phyloP scores from a whole-genome alignment of 2,888 invertebrate species.

The Odontothrips loti region DNA sequence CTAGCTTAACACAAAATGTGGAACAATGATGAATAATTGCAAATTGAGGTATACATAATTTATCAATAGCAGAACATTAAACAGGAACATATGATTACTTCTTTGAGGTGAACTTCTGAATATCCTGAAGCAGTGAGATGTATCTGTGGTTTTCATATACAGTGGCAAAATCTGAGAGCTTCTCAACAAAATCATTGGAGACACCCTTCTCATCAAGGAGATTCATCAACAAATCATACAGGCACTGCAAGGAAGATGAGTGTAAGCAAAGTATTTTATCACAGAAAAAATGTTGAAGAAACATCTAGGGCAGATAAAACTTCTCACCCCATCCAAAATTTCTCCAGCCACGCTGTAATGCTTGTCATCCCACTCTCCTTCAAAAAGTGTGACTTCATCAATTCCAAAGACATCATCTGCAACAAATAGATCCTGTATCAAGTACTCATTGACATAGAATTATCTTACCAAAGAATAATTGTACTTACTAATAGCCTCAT shows the following conservation, averaged over 20 bases:
- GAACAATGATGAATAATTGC: conserved; percentile 16
- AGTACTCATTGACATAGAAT: conserved; percentile 38
- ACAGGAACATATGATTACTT: conserved; percentile 44
- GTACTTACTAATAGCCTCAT: not conserved
- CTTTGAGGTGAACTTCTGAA: conserved; percentile 78
- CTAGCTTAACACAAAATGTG: conserved; percentile 21
- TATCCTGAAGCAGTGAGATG: conserved; percentile 77
- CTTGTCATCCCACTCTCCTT: conserved; percentile 83
- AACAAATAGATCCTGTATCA: conserved; percentile 41
- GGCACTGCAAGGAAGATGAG: conserved; percentile 58
- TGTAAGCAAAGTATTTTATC: conserved; percentile 31
- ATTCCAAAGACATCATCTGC: conserved; percentile 86
- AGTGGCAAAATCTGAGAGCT: conserved; percentile 82
- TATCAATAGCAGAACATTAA: not conserved
- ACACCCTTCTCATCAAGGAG: conserved; percentile 94
- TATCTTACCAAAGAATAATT: conserved; percentile 48
- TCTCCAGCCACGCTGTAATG: conserved; percentile 89
- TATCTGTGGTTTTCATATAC: conserved; percentile 90
- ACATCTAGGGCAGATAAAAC: conserved; percentile 42
- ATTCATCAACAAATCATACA: conserved; percentile 93
- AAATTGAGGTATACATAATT: not conserved
- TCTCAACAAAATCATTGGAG: conserved; percentile 86
- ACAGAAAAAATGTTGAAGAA: conserved; percentile 32
- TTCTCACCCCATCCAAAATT: conserved; percentile 90
- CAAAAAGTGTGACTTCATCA: conserved; percentile 85